Evolutionary conservation across 2,888 invertebrate genomes (phyloP), one percentile per base, ranked within the genome.

Genomic region (Drosophila setosimentum): DNA sequence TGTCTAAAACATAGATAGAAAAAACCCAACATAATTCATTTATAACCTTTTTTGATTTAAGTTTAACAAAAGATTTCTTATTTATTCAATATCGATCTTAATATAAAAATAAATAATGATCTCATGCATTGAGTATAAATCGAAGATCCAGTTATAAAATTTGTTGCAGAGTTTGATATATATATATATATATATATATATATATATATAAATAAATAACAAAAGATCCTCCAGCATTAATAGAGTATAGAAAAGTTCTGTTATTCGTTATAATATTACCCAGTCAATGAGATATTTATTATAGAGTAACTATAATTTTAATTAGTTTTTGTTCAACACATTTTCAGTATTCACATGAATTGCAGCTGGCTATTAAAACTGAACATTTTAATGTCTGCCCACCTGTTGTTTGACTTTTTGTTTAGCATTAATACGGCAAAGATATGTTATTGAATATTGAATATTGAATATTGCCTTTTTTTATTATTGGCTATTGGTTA

Each of bases 341-440:
- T 27, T 27, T 27, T 11, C 11, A 10, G 7, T 21, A 53, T 35
- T 51, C 40, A 7, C 33, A 65, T 24, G 33, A 67, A 49, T 68
- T 61, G 61, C 49, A 42, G 24, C 50, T 32, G 50, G 63, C 32
- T 40, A 66, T 66, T 57, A 50, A 37, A 45, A 10, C 10, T 35
- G 16, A 11, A 29, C 10, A 54, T 57, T 58, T 49, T 32, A 1
- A 32, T 61, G 35, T 10, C 35, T n/a, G 40, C 33, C 63, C 55
- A 62, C 27, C 27, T 51, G n/a, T 53, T 71, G 62, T 67, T 76
- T 63, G 63, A 3, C 18, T 55, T 71, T 71, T 68, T 60, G 50
- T 30, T 78, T 72, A 75, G 67, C 77, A 54, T 69, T 37, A 30
- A 63, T 54, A 54, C 48, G 37, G n/a, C 30, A 10, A 37, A 45